Conservation (phyloP, 2,113 vertebrate genomes). For the Potamarius usumacintae region DNA sequence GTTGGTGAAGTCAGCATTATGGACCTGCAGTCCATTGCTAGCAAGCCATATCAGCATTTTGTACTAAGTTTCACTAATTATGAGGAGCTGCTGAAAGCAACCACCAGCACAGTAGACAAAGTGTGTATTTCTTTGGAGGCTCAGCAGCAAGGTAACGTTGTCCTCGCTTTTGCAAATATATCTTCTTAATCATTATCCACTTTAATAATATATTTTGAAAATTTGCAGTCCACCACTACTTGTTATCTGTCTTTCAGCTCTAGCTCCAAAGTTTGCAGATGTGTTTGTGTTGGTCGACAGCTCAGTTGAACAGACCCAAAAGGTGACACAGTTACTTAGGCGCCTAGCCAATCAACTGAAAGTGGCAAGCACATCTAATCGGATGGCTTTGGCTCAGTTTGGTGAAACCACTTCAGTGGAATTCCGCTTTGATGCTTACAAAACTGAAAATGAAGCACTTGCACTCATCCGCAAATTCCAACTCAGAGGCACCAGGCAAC, state of each 20-base stretch:
- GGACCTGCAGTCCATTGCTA: slow-evolving; percentile 72
- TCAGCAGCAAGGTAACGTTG: slow-evolving; percentile 65
- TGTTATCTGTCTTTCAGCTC: slow-evolving; percentile 60
- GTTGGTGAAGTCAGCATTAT: slow-evolving; percentile 63
- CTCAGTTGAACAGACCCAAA: slow-evolving; percentile 58
- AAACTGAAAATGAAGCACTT: slow-evolving; percentile 61
- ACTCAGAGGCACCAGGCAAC: slow-evolving; percentile 46
- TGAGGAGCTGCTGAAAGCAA: slow-evolving; percentile 66
- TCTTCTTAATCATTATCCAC: neutral
- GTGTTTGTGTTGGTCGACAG: slow-evolving; percentile 81
- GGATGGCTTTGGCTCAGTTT: slow-evolving; percentile 79
- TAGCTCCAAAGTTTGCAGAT: slow-evolving; percentile 72
- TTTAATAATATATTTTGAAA: no score
- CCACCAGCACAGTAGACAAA: slow-evolving; percentile 61
- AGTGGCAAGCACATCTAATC: slow-evolving; percentile 65
- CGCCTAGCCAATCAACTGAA: slow-evolving; percentile 65
- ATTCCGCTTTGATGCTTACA: slow-evolving; percentile 71
- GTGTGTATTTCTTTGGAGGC: slow-evolving; percentile 71
- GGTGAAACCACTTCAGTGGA: slow-evolving; percentile 60
- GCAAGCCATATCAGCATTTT: slow-evolving; percentile 72
- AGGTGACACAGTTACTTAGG: slow-evolving; percentile 60
- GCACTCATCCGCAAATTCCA: slow-evolving; percentile 57
- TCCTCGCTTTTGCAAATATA: neutral
- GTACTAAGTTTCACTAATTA: slow-evolving; percentile 65
- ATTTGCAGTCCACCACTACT: neutral